These are phyloP conservation scores for Cherax destructor DNA, from an alignment of 1,140 invertebrate species.

Conservation along the genomic window DNA sequence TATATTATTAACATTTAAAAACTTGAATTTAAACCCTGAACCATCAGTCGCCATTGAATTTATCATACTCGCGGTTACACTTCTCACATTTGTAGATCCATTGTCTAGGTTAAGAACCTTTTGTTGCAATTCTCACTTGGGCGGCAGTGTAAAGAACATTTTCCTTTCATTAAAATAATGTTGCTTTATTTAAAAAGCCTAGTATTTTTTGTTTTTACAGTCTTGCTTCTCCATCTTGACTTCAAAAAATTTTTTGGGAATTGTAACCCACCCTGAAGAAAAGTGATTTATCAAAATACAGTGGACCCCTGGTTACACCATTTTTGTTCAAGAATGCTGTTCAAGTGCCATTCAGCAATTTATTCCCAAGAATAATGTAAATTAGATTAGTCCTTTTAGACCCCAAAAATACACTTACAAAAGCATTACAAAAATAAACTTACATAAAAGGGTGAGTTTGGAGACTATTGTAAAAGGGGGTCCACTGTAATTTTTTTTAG, in stretches of 20 bases:
- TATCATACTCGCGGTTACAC: constrained; percentile 88
- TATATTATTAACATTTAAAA: constrained; percentile 17
- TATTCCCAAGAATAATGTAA: too few species aligned
- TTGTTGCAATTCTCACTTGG: constrained; percentile 92
- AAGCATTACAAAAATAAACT: too few species aligned
- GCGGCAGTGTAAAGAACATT: constrained; percentile 92
- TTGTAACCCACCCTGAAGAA: too few species aligned
- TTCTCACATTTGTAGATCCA: constrained; percentile 95
- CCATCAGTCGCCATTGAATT: constrained; percentile 91
- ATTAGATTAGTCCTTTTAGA: too few species aligned
- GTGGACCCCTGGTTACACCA: too few species aligned
- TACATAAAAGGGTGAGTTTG: too few species aligned
- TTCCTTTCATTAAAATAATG: constrained; percentile 83
- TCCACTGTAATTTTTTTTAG: too few species aligned
- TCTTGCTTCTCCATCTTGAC: constrained; percentile 82
- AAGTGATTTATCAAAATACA: too few species aligned
- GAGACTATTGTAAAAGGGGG: too few species aligned
- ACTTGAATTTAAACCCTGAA: constrained; percentile 79
- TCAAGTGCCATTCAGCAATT: too few species aligned
- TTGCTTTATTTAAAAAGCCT: constrained; percentile 86
- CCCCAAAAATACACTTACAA: too few species aligned
- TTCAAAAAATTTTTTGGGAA: constrained; percentile 84
- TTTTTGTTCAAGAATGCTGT: too few species aligned
- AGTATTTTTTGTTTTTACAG: constrained; percentile 78
- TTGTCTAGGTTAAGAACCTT: constrained; percentile 93